Conservation (phyloP, 2,113 vertebrate species). For the Megalops atlanticus region DNA sequence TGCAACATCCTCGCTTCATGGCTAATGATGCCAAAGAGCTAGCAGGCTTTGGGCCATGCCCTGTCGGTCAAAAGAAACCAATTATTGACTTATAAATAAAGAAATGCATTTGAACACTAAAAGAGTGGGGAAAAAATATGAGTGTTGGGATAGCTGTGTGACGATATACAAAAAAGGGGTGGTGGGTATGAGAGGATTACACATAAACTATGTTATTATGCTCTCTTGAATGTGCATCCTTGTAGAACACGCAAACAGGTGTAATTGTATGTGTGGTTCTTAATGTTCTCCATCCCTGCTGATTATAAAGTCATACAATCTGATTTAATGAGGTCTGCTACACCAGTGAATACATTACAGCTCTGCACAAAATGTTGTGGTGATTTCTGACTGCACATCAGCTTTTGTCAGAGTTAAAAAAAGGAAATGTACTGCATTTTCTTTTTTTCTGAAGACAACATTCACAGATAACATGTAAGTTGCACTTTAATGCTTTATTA, state of each 20-base stretch:
- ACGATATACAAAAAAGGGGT: no score
- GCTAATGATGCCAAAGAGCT: neutral
- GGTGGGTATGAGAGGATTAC: neutral
- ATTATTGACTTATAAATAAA: no score
- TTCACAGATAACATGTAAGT: no score
- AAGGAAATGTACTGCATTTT: no score
- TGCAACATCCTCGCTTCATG: neutral
- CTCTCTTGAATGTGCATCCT: conserved; percentile 23
- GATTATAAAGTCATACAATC: conserved; percentile 50
- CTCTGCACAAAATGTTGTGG: conserved; percentile 41
- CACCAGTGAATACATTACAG: conserved; percentile 42
- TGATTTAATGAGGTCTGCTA: conserved; percentile 62
- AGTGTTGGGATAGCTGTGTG: no score
- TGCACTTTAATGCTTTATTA: no score
- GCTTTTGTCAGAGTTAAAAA: neutral
- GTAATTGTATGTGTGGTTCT: conserved; percentile 49
- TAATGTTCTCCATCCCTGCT: conserved; percentile 39
- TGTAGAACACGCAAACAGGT: conserved; percentile 34
- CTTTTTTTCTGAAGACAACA: no score
- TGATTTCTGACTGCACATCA: neutral
- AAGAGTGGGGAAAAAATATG: no score
- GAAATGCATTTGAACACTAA: no score
- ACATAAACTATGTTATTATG: neutral
- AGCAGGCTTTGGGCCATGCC: neutral
- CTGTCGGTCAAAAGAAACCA: neutral